A percentile compares a stretch with the other conserved stretches of the same genome.
These are phyloP conservation scores for Toxostoma redivivum DNA, from an alignment of 2,113 vertebrate genomes.

Conservation along the genomic window DNA sequence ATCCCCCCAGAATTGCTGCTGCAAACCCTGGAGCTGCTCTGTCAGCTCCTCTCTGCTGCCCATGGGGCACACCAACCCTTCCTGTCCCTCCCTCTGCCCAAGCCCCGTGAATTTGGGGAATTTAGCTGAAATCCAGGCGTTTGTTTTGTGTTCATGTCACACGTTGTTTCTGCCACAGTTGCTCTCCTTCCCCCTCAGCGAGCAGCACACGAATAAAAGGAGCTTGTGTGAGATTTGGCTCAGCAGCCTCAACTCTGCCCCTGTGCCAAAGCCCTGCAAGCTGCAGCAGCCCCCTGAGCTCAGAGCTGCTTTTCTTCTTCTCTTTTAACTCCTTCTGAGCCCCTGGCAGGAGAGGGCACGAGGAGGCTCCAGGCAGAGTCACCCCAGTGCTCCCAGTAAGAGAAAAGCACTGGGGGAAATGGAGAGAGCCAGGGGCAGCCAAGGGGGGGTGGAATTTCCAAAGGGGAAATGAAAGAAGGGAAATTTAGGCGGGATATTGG, in stretches of 20 bases:
- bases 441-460: background rate
- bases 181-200: conserved; percentile 2
- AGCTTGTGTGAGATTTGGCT: conserved; percentile 49
- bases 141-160: conserved; percentile 50
- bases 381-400: background rate
- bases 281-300: background rate
- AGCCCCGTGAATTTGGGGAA: background rate
- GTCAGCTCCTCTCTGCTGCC: background rate
- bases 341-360: background rate
- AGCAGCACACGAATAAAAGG: conserved; percentile 23
- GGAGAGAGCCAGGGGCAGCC: background rate
- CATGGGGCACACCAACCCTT: background rate
- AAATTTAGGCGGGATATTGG: background rate
- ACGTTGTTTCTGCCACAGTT: conserved; percentile 47
- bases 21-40: background rate
- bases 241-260: background rate
- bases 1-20: background rate
- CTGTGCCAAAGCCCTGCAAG: conserved; percentile 32
- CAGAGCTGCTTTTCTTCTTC: background rate
- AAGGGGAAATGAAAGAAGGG: background rate
- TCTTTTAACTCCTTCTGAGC: background rate
- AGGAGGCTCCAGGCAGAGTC: background rate
- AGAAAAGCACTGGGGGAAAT: accelerated
- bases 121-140: background rate
- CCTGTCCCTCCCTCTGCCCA: background rate